phyloP scores from a whole-genome alignment of 2,797 vertebrate species.

The Cuculus canorus region DNA sequence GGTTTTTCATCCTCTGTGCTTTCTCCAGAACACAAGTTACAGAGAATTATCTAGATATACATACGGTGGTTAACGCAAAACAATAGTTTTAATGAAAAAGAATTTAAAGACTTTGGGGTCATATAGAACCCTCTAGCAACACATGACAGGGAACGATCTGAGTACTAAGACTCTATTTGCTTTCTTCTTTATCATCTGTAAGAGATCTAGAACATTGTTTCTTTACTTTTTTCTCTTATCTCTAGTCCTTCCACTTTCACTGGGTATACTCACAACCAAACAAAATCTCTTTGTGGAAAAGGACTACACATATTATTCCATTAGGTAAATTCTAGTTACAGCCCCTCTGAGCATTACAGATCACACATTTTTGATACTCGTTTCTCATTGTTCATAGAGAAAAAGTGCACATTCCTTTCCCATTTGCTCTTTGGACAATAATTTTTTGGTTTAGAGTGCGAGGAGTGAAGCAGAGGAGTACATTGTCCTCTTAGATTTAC shows the following conservation, averaged over 20 bases:
- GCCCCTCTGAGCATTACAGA: background rate
- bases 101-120: background rate
- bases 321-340: background rate
- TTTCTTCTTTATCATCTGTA: background rate
- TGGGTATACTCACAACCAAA: background rate
- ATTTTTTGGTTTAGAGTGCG: background rate
- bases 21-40: background rate
- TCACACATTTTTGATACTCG: background rate
- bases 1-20: background rate
- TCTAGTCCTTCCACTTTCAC: background rate
- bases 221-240: background rate
- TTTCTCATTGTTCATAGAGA: background rate
- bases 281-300: background rate
- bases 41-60: background rate
- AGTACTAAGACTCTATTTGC: background rate
- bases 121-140: background rate
- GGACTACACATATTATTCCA: background rate
- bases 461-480: background rate
- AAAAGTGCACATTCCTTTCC: background rate
- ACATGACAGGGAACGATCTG: background rate
- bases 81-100: background rate
- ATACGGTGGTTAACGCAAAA: background rate
- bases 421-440: background rate
- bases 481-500: constrained; percentile 47
- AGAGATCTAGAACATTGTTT: background rate